Evolutionary conservation across 2,888 invertebrate species (phyloP), one percentile per base, ranked within the genome.

Genomic region (Bellardia bayeri): DNA sequence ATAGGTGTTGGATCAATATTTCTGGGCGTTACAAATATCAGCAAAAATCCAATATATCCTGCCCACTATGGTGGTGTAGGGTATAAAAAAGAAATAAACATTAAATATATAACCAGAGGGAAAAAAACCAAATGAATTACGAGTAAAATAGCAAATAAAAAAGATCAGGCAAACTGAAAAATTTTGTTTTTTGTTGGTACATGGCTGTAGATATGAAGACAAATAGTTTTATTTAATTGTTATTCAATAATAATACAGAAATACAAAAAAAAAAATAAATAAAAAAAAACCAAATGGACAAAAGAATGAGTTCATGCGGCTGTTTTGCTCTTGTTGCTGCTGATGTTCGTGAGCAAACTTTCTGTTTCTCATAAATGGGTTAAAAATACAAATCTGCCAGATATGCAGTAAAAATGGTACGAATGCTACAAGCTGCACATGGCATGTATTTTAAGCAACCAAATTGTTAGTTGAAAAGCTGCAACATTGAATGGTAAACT

Each of bases 151-250:
- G 45, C 8, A 40, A 63, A 63, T 16, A 37, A 51, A 61, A 11
- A 61, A 11, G 54, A 45, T 75, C 9, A 49, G 40, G 51, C 45
- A 68, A 40, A 79, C 3, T 64, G 63, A 69, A 58, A n/a, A 71
- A 51, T 68, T 66, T 56, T 58, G 58, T 7, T 58, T 11, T 40
- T 16, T 82, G 56, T 69, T 71, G 23, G 4, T 82, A 61, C 30
- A 16, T 79, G 54, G 54, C 74, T 74, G 23, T 42, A 45, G 56
- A 75, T 68, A 51, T 49, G 64, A 75, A 58, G 75, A 63, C 58
- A 83, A 86, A 86, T 80, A 83, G 42, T 86, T 74, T 80, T 82
- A 79, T 86, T 74, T 86, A 82, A 82, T 86, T 82, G 82, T 86
- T 82, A 75, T 82, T 75, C 79, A 79, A 83, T 82, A 79, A 79